Evolutionary conservation across 2,888 invertebrate species (phyloP).

Genomic region (Drosophila buzzatii): DNA sequence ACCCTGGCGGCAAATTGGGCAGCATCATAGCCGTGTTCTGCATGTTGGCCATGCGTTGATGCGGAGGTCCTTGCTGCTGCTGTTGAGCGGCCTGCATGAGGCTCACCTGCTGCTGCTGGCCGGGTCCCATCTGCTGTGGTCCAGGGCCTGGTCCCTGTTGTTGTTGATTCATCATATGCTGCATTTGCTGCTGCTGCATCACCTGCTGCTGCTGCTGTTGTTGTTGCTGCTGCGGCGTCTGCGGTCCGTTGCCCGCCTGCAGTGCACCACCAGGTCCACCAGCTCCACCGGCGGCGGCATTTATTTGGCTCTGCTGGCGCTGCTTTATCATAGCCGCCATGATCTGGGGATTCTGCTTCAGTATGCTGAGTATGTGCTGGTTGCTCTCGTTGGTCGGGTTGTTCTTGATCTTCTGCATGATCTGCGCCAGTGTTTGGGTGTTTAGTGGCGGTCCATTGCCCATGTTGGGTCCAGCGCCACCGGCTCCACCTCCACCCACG

Average conservation of each 20-base stretch:
- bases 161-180: conserved; percentile 83
- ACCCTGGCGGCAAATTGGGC: conserved; percentile 73
- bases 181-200: conserved; percentile 87
- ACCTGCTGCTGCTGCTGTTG: conserved; percentile 82
- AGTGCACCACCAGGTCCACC: conserved; percentile 60
- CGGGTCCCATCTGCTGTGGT: conserved; percentile 82
- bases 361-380: conserved; percentile 93
- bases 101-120: conserved; percentile 70
- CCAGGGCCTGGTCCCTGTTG: conserved; percentile 82
- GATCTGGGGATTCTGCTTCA: conserved; percentile 96
- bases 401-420: conserved; percentile 95
- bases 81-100: conserved; percentile 69
- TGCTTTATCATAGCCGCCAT: conserved; percentile 98
- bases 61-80: conserved; percentile 81
- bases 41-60: conserved; percentile 84
- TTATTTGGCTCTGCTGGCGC: conserved; percentile 87
- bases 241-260: conserved; percentile 77
- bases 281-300: conserved; percentile 73
- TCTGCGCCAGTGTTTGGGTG: conserved; percentile 91
- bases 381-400: conserved; percentile 97
- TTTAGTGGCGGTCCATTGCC: conserved; percentile 82
- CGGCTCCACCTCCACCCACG: conserved; percentile 61
- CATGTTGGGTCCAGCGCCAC: conserved; percentile 69
- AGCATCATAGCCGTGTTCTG: conserved; percentile 84
- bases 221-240: conserved; percentile 63